These are phyloP conservation scores for Drosophila monieri DNA, from an alignment of 2,888 invertebrate genomes.

Conservation along the genomic window DNA sequence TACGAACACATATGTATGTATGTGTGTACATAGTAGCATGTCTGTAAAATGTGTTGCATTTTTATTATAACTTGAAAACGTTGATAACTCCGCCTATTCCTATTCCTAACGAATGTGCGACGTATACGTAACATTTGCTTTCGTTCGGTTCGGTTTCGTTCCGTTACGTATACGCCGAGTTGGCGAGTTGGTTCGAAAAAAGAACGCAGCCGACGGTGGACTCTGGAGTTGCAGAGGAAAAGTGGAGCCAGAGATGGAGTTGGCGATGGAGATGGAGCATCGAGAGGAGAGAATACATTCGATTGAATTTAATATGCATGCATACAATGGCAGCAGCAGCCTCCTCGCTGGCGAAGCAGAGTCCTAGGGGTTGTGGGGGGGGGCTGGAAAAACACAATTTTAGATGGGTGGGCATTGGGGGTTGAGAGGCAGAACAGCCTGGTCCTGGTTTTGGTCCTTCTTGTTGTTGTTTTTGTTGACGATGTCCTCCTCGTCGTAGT, in stretches of 20 bases:
- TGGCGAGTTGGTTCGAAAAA: slow-evolving; percentile 47
- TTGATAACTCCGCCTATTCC: slow-evolving; percentile 83
- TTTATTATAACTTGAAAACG: slow-evolving; percentile 83
- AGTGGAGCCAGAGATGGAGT: neutral
- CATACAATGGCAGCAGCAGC: slow-evolving; percentile 69
- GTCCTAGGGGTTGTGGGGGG: neutral
- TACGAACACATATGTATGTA: slow-evolving; percentile 10
- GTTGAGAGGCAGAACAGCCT: neutral
- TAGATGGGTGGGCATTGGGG: slow-evolving; percentile 1
- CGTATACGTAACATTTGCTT: slow-evolving; percentile 51
- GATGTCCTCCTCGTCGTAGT: slow-evolving; percentile 5
- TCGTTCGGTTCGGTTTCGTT: slow-evolving; percentile 29
- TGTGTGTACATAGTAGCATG: slow-evolving; percentile 54
- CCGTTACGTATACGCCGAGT: slow-evolving; percentile 56
- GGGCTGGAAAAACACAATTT: slow-evolving; percentile 12
- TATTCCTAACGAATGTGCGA: slow-evolving; percentile 73
- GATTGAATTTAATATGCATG: slow-evolving; percentile 83
- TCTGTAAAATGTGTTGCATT: slow-evolving; percentile 82
- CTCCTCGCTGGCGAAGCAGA: slow-evolving; percentile 26
- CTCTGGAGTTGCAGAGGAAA: slow-evolving; percentile 19
- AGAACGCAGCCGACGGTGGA: slow-evolving; percentile 18
- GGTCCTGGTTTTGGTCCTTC: slow-evolving; percentile 5
- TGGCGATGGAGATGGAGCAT: slow-evolving; percentile 18
- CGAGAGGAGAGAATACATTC: slow-evolving; percentile 79
- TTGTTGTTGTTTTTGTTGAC: slow-evolving; percentile 11